Conservation (phyloP, 2,113 vertebrate species). For the Girardinichthys multiradiatus region DNA sequence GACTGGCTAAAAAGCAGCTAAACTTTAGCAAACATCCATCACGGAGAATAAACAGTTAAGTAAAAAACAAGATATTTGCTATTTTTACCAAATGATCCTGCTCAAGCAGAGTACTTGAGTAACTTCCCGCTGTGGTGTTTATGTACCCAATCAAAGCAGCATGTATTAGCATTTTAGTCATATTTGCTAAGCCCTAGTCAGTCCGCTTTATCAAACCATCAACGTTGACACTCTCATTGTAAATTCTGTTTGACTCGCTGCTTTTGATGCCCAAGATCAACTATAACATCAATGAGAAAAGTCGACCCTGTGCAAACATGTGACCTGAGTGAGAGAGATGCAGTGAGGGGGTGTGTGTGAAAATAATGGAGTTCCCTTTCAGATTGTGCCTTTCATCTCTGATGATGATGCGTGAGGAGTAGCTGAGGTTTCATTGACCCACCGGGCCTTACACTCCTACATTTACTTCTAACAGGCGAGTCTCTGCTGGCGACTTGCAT, state of each 20-base stretch:
- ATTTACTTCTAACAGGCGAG: constrained; percentile 14
- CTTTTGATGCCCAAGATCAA: constrained; percentile 70
- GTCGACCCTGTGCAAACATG: constrained; percentile 32
- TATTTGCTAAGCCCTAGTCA: constrained; percentile 40
- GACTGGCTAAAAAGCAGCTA: not conserved
- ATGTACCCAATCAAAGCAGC: constrained; percentile 26
- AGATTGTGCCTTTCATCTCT: constrained; percentile 55
- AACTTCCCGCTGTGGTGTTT: constrained; percentile 17
- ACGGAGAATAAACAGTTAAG: not conserved
- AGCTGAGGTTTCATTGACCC: constrained; percentile 17
- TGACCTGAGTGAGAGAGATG: constrained; percentile 23
- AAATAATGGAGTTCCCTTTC: constrained; percentile 46
- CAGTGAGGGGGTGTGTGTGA: constrained; percentile 1
- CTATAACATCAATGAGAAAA: constrained; percentile 51
- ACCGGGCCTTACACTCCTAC: constrained; percentile 8
- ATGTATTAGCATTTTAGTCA: constrained; percentile 47
- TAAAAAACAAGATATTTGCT: not conserved
- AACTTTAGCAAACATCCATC: not conserved
- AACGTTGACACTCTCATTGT: constrained; percentile 40
- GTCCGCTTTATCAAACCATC: constrained; percentile 45
- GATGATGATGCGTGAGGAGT: constrained; percentile 7
- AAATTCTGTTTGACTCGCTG: constrained; percentile 66
- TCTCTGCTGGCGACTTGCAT: not conserved
- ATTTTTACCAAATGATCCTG: not conserved
- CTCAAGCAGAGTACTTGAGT: not conserved